phyloP scores from a whole-genome alignment of 2,797 vertebrate genomes.

The Lutjanus argentimaculatus region DNA sequence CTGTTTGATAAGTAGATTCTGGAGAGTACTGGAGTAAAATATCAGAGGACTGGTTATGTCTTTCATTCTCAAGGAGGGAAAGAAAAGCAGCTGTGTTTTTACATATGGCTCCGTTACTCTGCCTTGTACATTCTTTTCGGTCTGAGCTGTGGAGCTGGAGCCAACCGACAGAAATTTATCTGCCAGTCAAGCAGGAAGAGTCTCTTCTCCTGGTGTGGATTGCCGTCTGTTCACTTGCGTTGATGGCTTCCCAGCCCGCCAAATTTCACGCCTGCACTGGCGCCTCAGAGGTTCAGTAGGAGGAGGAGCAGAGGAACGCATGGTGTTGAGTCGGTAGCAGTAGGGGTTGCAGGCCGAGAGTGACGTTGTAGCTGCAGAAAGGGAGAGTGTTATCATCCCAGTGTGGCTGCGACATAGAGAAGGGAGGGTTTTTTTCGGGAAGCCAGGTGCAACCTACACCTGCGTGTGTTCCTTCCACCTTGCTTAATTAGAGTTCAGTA shows the following conservation, averaged over 20 bases:
- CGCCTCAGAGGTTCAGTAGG: conserved; percentile 45
- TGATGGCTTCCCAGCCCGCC: conserved; percentile 34
- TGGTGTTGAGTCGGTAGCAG: conserved; percentile 21
- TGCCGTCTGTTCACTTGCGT: conserved; percentile 43
- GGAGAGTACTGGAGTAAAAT: conserved; percentile 46
- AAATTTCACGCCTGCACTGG: conserved; percentile 66
- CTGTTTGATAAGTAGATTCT: conserved; percentile 56
- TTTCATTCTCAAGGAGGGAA: conserved; percentile 50
- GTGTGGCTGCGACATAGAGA: conserved; percentile 36
- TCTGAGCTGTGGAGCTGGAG: conserved; percentile 48
- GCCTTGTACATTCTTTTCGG: conserved; percentile 54
- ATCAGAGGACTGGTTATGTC: conserved; percentile 55
- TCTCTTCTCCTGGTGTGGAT: conserved; percentile 57
- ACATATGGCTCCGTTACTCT: conserved; percentile 55
- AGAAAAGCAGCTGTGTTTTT: conserved; percentile 72
- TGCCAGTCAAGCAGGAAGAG: conserved; percentile 57
- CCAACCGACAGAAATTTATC: conserved; percentile 52
- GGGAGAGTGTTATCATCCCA: conserved; percentile 65
- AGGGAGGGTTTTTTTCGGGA: conserved; percentile 43
- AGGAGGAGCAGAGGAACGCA: conserved; percentile 45
- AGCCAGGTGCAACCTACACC: conserved; percentile 86
- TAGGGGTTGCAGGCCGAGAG: conserved; percentile 40
- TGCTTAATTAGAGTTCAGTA: conserved; percentile 85
- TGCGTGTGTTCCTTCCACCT: conserved; percentile 77
- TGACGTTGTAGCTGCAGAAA: conserved; percentile 64